Percentiles rank a stretch among this genome's conserved stretches.
Evolutionary conservation across 2,797 vertebrate species (phyloP).

Genomic region (Geotrypetes seraphini): DNA sequence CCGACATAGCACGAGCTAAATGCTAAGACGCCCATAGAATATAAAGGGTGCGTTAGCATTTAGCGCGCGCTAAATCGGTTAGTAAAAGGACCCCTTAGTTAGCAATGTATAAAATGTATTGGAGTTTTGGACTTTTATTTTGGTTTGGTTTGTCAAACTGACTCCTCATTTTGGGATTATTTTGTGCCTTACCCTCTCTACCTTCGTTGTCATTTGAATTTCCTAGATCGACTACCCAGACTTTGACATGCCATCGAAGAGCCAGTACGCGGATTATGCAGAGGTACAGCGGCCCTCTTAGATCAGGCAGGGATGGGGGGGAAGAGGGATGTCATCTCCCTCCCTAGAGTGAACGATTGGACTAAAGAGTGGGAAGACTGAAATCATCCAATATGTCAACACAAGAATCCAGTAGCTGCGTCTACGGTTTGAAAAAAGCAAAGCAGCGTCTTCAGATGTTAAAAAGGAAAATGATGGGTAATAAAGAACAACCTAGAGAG

Average conservation of each 20-base stretch:
- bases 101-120: no score
- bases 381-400: slow-evolving; percentile 7
- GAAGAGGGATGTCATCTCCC: no score
- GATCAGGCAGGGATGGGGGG: no score
- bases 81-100: no score
- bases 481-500: no score
- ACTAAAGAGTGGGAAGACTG: background rate
- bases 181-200: slow-evolving; percentile 19
- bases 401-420: no score
- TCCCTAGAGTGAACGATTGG: slow-evolving; percentile 27
- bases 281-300: slow-evolving; percentile 58
- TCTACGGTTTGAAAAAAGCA: slow-evolving; percentile 10
- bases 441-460: slow-evolving; percentile 8
- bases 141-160: no score
- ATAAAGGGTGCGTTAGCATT: no score
- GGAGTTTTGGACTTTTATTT: no score
- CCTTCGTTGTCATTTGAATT: slow-evolving; percentile 19
- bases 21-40: no score
- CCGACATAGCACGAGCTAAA: no score
- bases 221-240: slow-evolving; percentile 85
- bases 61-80: no score
- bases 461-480: background rate
- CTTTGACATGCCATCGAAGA: slow-evolving; percentile 68
- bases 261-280: slow-evolving; percentile 58
- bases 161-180: slow-evolving; percentile 16